A percentile compares a stretch with the other conserved stretches of the same genome.
phyloP scores from a whole-genome alignment of 1,140 invertebrate genomes.

The Gyrodactylus bullatarudis region DNA sequence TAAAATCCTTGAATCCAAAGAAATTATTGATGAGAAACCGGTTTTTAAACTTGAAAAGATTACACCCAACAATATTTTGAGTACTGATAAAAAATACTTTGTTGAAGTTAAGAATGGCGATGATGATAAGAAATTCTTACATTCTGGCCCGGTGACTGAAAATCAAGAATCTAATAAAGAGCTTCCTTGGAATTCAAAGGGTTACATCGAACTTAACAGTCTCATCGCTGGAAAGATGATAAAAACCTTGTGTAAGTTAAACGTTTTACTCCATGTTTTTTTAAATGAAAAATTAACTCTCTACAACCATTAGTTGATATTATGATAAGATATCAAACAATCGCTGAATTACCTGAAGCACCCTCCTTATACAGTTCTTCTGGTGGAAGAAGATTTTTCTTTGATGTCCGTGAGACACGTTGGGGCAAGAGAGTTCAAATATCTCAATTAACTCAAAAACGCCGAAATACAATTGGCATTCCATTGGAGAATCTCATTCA shows the following conservation, averaged over 20 bases:
- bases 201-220: neutral
- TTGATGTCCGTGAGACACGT: neutral
- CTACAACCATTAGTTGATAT: neutral
- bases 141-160: neutral
- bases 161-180: neutral
- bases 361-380: neutral
- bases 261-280: neutral
- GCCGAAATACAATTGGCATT: neutral
- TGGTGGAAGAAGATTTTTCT: constrained; percentile 3
- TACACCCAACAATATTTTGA: no score
- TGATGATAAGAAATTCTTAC: neutral
- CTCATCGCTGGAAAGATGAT: neutral
- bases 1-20: neutral
- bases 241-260: neutral
- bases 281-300: neutral
- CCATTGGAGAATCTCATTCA: neutral
- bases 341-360: neutral
- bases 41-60: no score
- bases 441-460: neutral
- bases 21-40: neutral
- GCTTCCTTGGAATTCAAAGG: neutral
- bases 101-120: neutral
- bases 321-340: neutral
- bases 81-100: neutral
- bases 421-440: constrained; percentile 5